Percentiles rank a stretch among this genome's conserved stretches.
Conservation (phyloP, 2,113 vertebrate genomes). For the Scortum barcoo region DNA sequence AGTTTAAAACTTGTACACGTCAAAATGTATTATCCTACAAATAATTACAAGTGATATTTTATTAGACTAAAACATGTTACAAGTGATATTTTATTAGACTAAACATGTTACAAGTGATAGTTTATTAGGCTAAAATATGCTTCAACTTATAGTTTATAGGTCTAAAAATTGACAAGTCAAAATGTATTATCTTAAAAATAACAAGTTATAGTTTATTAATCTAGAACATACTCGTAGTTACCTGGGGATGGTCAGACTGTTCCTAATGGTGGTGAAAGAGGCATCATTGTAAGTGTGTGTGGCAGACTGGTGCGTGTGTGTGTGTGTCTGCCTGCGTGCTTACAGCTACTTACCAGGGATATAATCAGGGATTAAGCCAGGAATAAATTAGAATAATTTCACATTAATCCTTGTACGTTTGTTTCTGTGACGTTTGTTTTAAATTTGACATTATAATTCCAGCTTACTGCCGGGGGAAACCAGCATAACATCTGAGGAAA, state of each 20-base stretch:
- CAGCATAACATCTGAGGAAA: slow-evolving; percentile 46
- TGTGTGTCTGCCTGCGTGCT: slow-evolving; percentile 58
- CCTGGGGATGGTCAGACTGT: neutral
- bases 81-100: neutral
- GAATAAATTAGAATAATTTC: slow-evolving; percentile 85
- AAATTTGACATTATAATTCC: slow-evolving; percentile 78
- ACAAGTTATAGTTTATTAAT: neutral
- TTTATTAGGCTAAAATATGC: neutral
- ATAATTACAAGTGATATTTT: neutral
- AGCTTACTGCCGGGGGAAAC: slow-evolving; percentile 31
- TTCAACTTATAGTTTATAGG: neutral
- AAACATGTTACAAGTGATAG: neutral
- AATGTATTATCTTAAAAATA: too few species aligned
- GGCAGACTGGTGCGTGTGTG: slow-evolving; percentile 8
- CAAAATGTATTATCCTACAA: too few species aligned
- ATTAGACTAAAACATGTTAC: neutral
- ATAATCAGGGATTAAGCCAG: slow-evolving; percentile 74
- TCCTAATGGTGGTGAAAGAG: slow-evolving; percentile 2
- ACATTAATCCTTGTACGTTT: slow-evolving; percentile 77
- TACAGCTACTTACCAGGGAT: slow-evolving; percentile 70
- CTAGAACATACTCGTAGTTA: neutral
- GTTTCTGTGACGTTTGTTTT: slow-evolving; percentile 73
- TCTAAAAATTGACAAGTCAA: too few species aligned
- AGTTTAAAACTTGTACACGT: too few species aligned
- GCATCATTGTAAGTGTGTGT: slow-evolving; percentile 21